A percentile compares a stretch with the other conserved stretches of the same genome.
These are phyloP conservation scores for Chloroclysta siterata DNA, from an alignment of 2,888 invertebrate genomes.

Conservation along the genomic window DNA sequence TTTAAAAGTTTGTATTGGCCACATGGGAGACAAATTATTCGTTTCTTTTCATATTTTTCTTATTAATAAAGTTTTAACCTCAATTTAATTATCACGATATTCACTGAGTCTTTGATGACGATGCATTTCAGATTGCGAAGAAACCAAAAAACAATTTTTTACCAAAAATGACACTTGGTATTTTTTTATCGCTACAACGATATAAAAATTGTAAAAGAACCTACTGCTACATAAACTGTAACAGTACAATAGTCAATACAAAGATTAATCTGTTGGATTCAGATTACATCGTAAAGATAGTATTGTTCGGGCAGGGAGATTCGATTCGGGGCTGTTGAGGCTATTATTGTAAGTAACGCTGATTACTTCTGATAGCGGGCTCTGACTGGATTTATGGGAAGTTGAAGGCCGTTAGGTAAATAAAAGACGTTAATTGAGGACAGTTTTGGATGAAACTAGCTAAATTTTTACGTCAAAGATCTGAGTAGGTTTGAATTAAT, in stretches of 20 bases:
- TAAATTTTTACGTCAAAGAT: not conserved
- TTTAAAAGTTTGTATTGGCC: too few species aligned
- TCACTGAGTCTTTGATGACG: too few species aligned
- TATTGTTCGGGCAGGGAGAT: slow-evolving; percentile 42
- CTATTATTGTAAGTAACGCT: slow-evolving; percentile 40
- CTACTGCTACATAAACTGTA: not conserved
- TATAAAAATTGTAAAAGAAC: not conserved
- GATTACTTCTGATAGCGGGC: slow-evolving; percentile 39
- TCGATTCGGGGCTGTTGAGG: slow-evolving; percentile 34
- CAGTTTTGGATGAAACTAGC: not conserved
- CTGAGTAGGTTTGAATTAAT: too few species aligned
- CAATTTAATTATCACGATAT: too few species aligned
- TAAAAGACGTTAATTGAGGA: slow-evolving; percentile 6
- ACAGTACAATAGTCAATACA: slow-evolving; percentile 43
- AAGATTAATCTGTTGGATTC: slow-evolving; percentile 56
- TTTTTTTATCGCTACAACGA: not conserved
- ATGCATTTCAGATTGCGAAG: too few species aligned
- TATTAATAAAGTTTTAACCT: too few species aligned
- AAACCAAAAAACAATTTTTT: not conserved
- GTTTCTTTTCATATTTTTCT: too few species aligned
- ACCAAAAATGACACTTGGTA: not conserved
- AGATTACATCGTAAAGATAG: slow-evolving; percentile 56
- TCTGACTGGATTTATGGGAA: slow-evolving; percentile 23
- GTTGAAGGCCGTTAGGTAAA: slow-evolving; percentile 16
- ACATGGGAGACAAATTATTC: too few species aligned